A percentile compares a stretch with the other conserved stretches of the same genome.
Conservation (phyloP, 2,888 invertebrate genomes). For the Drosophila putrida region DNA sequence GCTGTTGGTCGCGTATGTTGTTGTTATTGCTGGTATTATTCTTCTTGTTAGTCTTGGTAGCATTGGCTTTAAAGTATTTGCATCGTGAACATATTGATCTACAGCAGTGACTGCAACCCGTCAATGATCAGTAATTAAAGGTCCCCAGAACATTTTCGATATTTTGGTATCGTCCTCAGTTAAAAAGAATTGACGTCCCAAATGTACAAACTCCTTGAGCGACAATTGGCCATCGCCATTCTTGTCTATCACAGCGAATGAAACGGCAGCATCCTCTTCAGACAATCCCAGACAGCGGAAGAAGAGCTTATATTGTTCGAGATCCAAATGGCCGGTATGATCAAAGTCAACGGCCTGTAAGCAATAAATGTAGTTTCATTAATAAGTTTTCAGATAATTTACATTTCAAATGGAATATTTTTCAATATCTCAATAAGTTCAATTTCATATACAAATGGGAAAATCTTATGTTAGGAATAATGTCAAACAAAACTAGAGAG, state of each 20-base stretch:
- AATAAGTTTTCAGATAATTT: background rate
- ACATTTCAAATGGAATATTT: no score
- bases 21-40: constrained; percentile 18
- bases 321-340: constrained; percentile 91
- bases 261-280: constrained; percentile 91
- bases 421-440: no score
- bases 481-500: no score
- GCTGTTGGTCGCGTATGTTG: background rate
- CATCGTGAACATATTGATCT: constrained; percentile 60
- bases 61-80: constrained; percentile 42
- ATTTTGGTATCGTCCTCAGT: constrained; percentile 91
- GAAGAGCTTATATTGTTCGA: constrained; percentile 93
- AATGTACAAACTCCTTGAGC: constrained; percentile 91
- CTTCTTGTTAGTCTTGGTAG: constrained; percentile 39
- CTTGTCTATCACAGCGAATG: constrained; percentile 92
- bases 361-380: background rate
- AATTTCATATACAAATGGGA: no score
- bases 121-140: constrained; percentile 88
- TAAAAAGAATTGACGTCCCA: constrained; percentile 92
- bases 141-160: constrained; percentile 95
- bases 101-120: constrained; percentile 76
- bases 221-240: constrained; percentile 92
- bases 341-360: constrained; percentile 93
- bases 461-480: no score
- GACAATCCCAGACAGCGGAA: constrained; percentile 92